Evolutionary conservation across 2,797 vertebrate genomes (phyloP).

Genomic region (Benthosema pterotum): DNA sequence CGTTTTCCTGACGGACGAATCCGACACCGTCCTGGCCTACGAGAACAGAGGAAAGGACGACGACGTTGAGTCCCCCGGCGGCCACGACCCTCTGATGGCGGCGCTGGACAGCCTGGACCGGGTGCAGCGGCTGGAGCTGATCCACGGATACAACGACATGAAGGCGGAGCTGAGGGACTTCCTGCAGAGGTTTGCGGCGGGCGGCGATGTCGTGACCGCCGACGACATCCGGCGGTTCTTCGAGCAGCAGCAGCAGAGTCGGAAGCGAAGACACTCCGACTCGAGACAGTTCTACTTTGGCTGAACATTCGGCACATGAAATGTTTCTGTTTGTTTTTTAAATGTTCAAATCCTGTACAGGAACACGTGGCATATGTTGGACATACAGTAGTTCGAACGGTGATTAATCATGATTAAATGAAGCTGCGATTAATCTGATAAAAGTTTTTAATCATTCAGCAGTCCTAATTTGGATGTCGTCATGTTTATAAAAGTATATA

Average conservation of each 20-base stretch:
- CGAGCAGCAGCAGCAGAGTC: slow-evolving; percentile 78
- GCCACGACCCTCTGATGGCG: slow-evolving; percentile 92
- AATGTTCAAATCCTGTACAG: no score
- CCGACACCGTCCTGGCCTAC: slow-evolving; percentile 93
- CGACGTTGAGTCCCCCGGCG: slow-evolving; percentile 63
- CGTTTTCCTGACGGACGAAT: slow-evolving; percentile 89
- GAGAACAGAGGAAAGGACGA: slow-evolving; percentile 90
- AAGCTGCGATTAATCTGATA: no score
- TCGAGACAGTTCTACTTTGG: slow-evolving; percentile 61
- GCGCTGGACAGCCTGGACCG: slow-evolving; percentile 90
- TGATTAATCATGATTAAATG: no score
- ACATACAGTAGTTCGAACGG: no score
- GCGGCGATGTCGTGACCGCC: slow-evolving; percentile 89
- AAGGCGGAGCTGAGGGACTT: slow-evolving; percentile 96
- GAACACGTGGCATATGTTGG: no score
- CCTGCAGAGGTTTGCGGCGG: slow-evolving; percentile 92
- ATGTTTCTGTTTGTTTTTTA: no score
- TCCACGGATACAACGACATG: slow-evolving; percentile 95
- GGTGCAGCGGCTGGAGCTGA: slow-evolving; percentile 95
- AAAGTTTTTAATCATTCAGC: no score
- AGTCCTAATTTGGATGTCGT: no score
- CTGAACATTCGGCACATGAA: slow-evolving; percentile 45
- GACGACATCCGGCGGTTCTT: slow-evolving; percentile 83
- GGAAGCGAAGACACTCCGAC: slow-evolving; percentile 69
- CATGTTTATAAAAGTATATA: no score